Evolutionary conservation across 2,888 invertebrate genomes (phyloP).

Genomic region (Drosophila robusta): DNA sequence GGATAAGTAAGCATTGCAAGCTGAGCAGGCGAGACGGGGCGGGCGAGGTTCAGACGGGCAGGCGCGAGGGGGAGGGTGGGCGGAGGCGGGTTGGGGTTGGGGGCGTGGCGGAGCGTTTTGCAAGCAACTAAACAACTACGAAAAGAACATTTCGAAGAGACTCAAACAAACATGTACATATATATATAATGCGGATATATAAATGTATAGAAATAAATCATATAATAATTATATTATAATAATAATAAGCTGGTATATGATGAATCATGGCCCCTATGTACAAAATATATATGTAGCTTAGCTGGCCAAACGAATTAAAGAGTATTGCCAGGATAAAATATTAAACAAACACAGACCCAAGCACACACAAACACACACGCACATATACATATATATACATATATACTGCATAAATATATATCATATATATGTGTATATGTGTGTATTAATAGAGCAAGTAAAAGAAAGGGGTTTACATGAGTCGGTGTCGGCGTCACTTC

Average conservation of each 20-base stretch:
- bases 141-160: conserved; percentile 24
- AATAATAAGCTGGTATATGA: conserved; percentile 10
- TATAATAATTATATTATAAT: conserved; percentile 7
- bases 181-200: conserved; percentile 6
- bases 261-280: conserved; percentile 3
- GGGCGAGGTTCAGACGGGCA: neutral
- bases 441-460: neutral
- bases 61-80: conserved; percentile 3
- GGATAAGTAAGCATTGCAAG: conserved; percentile 20
- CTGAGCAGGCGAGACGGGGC: conserved; percentile 13
- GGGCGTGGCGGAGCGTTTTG: conserved; percentile 1
- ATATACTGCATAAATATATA: neutral
- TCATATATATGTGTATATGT: neutral
- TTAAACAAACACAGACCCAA: neutral
- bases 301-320: neutral
- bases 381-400: neutral
- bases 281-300: neutral
- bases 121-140: conserved; percentile 41
- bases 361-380: neutral
- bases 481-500: neutral
- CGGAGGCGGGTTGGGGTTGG: neutral
- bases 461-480: neutral
- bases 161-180: conserved; percentile 25
- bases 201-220: conserved; percentile 1
- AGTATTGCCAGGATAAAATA: conserved; percentile 2